Evolutionary conservation across 2,888 invertebrate genomes (phyloP), one percentile per base, ranked within the genome.

Genomic region (Ectobius pallidus): DNA sequence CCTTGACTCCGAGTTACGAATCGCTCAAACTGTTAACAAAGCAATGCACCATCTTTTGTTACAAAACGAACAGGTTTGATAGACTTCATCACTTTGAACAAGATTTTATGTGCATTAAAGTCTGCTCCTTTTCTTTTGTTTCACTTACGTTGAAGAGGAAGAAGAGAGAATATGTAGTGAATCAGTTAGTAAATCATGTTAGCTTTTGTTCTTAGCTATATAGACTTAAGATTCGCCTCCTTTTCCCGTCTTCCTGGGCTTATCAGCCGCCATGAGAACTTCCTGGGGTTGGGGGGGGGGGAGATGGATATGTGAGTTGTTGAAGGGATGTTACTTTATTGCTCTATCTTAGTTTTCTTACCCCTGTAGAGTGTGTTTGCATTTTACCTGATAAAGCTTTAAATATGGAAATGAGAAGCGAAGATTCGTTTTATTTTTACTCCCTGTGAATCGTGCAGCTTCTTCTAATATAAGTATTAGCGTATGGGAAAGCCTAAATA

Each of bases 111-210:
- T 65, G 46, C 27, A 65, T 65, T 65, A 65, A 65, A 46, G n/a
- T 25, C 20, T 63, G 16, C 46, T 34, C 34, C 34, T 27, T 44
- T 44, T 65, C 27, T 27, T 65, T 44, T 44, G 42, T 63, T 63
- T 63, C 39, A 39, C 32, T 63, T 39, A 32, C 52, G 52, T 52
- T n/a, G n/a, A n/a, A n/a, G n/a, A n/a, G n/a, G n/a, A n/a, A n/a
- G n/a, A n/a, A n/a, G n/a, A n/a, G n/a, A n/a, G n/a, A n/a, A n/a
- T n/a, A n/a, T n/a, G n/a, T n/a, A n/a, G n/a, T n/a, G 70, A 73
- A 63, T 73, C 73, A 73, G 73, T 73, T 70, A 49, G 73, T 69
- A 73, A 70, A 69, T 70, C 69, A 46, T 73, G 70, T 73, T 73
- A 70, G 73, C 70, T 70, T 73, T 73, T 69, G 69, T 73, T 69